Conservation (phyloP, 2,113 vertebrate species). For the Solea senegalensis region DNA sequence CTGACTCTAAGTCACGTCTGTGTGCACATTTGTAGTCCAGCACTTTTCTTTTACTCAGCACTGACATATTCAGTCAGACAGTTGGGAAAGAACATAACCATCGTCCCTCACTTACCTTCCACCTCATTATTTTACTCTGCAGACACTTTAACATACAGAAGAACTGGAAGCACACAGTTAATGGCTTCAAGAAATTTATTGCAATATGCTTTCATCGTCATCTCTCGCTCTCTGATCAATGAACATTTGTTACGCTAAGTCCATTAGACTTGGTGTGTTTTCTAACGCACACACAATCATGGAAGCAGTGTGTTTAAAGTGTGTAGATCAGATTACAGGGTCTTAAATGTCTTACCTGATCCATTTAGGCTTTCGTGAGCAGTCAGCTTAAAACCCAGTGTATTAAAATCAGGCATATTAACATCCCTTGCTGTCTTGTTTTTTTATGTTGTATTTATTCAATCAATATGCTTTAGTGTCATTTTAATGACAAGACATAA, state of each 20-base stretch:
- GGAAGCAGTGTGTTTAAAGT: conserved; percentile 29
- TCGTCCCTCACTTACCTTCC: conserved; percentile 17
- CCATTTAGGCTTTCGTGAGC: conserved; percentile 18
- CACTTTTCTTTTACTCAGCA: conserved; percentile 20
- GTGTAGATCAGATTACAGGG: conserved; percentile 30
- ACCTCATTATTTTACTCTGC: neutral
- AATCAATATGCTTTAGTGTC: too few relatives aligned
- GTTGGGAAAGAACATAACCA: neutral
- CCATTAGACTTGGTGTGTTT: conserved; percentile 50
- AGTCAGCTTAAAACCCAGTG: conserved; percentile 23
- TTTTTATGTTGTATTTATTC: too few relatives aligned
- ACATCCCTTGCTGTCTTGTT: neutral
- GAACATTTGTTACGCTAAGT: conserved; percentile 26
- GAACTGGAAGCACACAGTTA: conserved; percentile 4
- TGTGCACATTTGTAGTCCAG: neutral
- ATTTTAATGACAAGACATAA: neutral
- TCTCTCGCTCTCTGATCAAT: conserved; percentile 36
- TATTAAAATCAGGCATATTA: conserved; percentile 19
- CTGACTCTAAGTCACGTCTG: neutral
- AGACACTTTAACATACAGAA: conserved; percentile 12
- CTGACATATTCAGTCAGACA: neutral
- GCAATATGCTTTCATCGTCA: neutral
- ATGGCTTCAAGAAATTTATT: conserved; percentile 14
- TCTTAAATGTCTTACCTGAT: conserved; percentile 35
- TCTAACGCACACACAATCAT: conserved; percentile 18